Percentiles rank a stretch among this genome's conserved stretches.
These are phyloP conservation scores for Endomychus coccineus DNA, from an alignment of 2,888 invertebrate genomes.

Conservation along the genomic window DNA sequence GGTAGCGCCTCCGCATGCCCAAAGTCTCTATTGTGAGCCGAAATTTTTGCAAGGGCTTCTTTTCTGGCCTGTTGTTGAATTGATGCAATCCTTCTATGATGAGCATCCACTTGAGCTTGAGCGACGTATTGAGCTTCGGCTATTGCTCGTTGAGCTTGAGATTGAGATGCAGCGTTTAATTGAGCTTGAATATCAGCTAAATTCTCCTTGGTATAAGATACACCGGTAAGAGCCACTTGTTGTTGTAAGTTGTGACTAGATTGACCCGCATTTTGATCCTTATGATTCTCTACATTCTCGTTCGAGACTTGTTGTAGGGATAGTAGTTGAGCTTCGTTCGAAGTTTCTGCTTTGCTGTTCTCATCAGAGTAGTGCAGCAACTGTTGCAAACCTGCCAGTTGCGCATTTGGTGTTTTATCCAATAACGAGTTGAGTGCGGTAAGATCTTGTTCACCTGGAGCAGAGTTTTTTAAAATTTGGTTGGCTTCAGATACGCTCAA, in stretches of 20 bases:
- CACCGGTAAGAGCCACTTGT: too few relatives aligned
- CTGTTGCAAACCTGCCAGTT: conserved; percentile 47
- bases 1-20: too few relatives aligned
- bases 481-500: conserved; percentile 12
- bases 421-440: conserved; percentile 45
- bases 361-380: conserved; percentile 36
- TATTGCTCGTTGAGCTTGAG: conserved; percentile 29
- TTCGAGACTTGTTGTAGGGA: conserved; percentile 23
- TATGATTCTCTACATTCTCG: conserved; percentile 12
- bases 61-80: conserved; percentile 21
- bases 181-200: conserved; percentile 32
- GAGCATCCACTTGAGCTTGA: conserved; percentile 34
- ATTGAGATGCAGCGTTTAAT: conserved; percentile 32
- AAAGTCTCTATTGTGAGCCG: conserved; percentile 27
- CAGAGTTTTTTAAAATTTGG: conserved; percentile 16
- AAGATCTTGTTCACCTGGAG: conserved; percentile 30
- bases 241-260: too few relatives aligned
- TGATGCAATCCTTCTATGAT: conserved; percentile 31
- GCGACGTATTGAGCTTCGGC: conserved; percentile 32
- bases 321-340: conserved; percentile 16
- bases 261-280: conserved; percentile 3
- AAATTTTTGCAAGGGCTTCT: conserved; percentile 26
- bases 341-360: conserved; percentile 17
- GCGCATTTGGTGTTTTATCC: conserved; percentile 46
- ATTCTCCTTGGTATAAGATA: too few relatives aligned